Evolutionary conservation across 2,113 vertebrate species (phyloP), one percentile per base, ranked within the genome.

Genomic region (Microcebus murinus): DNA sequence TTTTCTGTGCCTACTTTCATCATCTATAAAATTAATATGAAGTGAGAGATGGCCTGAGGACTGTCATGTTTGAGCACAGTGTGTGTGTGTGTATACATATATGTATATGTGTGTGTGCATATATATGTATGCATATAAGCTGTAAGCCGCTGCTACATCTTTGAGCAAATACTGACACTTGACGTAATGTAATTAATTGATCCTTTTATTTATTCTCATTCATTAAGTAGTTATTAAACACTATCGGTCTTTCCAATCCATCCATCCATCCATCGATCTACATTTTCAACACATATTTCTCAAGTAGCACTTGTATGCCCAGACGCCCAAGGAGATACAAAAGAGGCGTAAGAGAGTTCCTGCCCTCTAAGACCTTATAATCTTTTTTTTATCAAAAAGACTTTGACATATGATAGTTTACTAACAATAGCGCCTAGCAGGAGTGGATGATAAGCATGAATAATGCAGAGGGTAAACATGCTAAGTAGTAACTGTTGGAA

Each of bases 151-250:
- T 50, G 34, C 9, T 88, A 50, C 2, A 10, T 93, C 67, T 93
- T 95, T 95, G 73, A 91, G 39, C 67, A 88, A 96, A 97, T 45
- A 59, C 18, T 84, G 70, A 87, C 4, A 63, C 34, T 67, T 82
- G n/a, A 87, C 91, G 77, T 84, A 82, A 93, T 86, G 42, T 83
- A 82, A 55, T 94, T 52, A 91, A 48, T 92, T 88, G 71, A 85
- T 87, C 42, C 93, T 82, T 96, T 85, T 89, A 90, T 86, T 96
- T 92, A 91, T 85, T 88, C 71, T 83, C 27, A 79, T 86, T 80
- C 73, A 68, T 80, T 87, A 94, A 71, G 45, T 89, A 76, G 34
- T 29, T 83, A 42, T 87, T 95, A 96, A 97, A 57, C 29, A 48
- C 23, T 61, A 31, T 71, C 39, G 50, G 0, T 93, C 59, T 65